Base-by-base conservation (phyloP, 2,888 invertebrate genomes). In the Lasioglossum figueresi region DNA sequence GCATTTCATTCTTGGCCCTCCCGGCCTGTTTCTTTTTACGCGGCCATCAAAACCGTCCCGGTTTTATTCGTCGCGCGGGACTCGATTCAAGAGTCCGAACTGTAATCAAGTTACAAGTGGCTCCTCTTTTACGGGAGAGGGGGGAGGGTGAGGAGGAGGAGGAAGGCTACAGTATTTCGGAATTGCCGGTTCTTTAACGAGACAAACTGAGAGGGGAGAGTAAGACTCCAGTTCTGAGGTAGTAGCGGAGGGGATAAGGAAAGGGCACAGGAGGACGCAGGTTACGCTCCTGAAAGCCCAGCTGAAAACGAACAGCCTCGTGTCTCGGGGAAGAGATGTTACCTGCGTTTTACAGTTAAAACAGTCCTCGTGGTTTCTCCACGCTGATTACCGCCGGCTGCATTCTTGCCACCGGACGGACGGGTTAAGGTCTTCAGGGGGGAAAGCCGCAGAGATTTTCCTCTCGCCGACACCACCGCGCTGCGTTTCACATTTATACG, bases 261-360 rank as follows among this genome's bases (percentile, higher is more conserved):
- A 77, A 45, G 75, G 80, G 83, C 34, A 16, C 43, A 19, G 14
- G 10, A 5, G 6, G 63, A 0, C 19, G 12, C 52, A 27, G 40
- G 37, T 1, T 85, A 89, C 85, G 80, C 14, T n/a, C 76, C 89
- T 89, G 88, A 31, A 74, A 31, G 63, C 52, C 40, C 77, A 34
- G 70, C 52, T 77, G 81, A 84, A 88, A 88, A 88, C 85, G 83
- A 87, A 79, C 63, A 85, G 48, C 66, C 23, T 68, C 37, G 76
- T 40, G 68, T 56, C 73, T n/a, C 73, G 74, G 72, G 75, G 82
- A 90, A 59, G 59, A 59, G 27, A 27, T 83, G 79, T 87, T 86
- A 86, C 86, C 86, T 80, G 84, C 59, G 79, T 80, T 88, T 90
- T 88, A 90, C 88, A 85, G 90, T 83, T 90, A 85, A 89, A 89